Evolutionary conservation across 2,797 vertebrate species (phyloP).

Genomic region (Limnodromus scolopaceus): DNA sequence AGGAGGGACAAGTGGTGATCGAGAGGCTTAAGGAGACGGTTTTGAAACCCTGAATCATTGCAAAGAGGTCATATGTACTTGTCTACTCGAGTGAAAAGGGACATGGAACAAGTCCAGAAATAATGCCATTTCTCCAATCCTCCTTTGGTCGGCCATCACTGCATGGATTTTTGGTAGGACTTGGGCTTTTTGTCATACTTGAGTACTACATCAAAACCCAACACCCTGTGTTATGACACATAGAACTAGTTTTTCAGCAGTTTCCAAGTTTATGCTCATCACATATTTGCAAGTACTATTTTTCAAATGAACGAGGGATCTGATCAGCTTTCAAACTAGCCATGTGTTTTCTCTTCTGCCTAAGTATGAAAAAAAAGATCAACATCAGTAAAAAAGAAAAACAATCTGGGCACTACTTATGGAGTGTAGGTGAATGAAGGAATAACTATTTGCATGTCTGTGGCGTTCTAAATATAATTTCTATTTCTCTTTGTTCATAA

Average conservation of each 20-base stretch:
- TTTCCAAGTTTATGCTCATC: conserved; percentile 75
- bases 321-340: conserved; percentile 70
- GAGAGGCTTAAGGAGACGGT: conserved; percentile 68
- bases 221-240: conserved; percentile 75
- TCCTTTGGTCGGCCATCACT: not conserved
- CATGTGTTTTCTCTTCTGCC: conserved; percentile 47
- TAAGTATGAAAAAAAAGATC: conserved; percentile 33
- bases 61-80: conserved; percentile 57
- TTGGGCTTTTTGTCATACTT: conserved; percentile 49
- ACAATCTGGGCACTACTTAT: not conserved
- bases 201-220: conserved; percentile 54
- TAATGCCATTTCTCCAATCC: conserved; percentile 60
- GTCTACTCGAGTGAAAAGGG: conserved; percentile 25
- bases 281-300: conserved; percentile 77
- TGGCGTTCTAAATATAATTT: conserved; percentile 52
- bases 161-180: conserved; percentile 62
- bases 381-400: conserved; percentile 66
- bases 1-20: conserved; percentile 73
- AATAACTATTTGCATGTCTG: conserved; percentile 48
- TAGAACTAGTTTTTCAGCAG: conserved; percentile 72
- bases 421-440: conserved; percentile 30
- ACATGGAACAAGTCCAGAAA: conserved; percentile 62
- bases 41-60: conserved; percentile 72
- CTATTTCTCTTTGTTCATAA: conserved; percentile 59
- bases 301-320: conserved; percentile 75